Evolutionary conservation across 2,888 invertebrate species (phyloP).

Genomic region (Serrognathus titanus): DNA sequence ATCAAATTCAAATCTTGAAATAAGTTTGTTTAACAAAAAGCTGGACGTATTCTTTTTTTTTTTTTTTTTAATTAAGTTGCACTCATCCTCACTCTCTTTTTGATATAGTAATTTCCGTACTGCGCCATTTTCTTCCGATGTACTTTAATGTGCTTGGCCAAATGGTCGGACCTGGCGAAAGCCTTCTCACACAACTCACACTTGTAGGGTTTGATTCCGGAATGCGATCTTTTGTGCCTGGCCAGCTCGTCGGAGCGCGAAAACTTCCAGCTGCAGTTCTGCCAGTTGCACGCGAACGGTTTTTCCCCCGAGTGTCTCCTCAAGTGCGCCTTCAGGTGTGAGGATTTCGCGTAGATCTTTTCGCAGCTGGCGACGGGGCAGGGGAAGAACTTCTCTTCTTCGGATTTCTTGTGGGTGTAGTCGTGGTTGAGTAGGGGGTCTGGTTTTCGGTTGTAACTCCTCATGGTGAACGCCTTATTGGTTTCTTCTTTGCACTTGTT

Average conservation of each 20-base stretch:
- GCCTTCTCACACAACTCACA: conserved; percentile 85
- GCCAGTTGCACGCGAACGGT: conserved; percentile 59
- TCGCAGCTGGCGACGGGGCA: conserved; percentile 70
- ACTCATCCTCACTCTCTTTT: conserved; percentile 7
- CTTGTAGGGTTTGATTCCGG: conserved; percentile 89
- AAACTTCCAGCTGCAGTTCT: conserved; percentile 86
- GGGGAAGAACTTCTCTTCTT: conserved; percentile 59
- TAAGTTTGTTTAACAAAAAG: too few species aligned
- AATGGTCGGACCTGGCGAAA: conserved; percentile 91
- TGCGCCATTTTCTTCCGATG: conserved; percentile 63
- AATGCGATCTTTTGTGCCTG: conserved; percentile 90
- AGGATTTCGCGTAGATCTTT: conserved; percentile 85
- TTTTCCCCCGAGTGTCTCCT: conserved; percentile 74
- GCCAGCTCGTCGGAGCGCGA: conserved; percentile 93
- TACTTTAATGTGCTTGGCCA: conserved; percentile 87
- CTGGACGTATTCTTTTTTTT: too few species aligned
- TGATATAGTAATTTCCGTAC: conserved; percentile 28
- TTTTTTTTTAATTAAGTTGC: too few species aligned
- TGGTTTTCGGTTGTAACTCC: conserved; percentile 20
- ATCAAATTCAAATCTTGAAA: too few species aligned
- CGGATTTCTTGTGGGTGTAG: conserved; percentile 37
- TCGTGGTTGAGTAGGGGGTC: conserved; percentile 36
- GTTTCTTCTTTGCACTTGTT: conserved; percentile 14
- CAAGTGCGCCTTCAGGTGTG: conserved; percentile 85
- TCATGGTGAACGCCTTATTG: conserved; percentile 17